Base-by-base conservation (phyloP, 2,888 invertebrate species). In the Stramonita haemastoma region DNA sequence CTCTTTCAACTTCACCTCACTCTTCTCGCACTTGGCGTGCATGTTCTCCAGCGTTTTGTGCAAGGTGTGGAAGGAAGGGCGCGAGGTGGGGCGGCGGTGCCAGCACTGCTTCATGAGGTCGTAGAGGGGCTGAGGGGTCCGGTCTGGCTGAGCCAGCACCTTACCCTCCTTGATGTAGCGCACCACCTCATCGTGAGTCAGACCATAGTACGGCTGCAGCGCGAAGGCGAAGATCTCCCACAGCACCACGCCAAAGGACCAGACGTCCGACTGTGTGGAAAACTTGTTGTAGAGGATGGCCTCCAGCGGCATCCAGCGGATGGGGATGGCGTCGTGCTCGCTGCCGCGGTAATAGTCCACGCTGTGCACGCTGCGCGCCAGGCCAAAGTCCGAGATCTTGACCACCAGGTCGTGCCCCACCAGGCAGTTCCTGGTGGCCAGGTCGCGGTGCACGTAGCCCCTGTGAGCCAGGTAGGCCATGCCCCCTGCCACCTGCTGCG, bases 151-250 rank as follows among this genome's bases (percentile, higher is more conserved):
- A 86, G 97, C 97, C 87, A 99, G 97, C 84, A 98, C 97, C 96
- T 98, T 98, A 22, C 99, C 99, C 93, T 98, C 98, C 96, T 99
- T 98, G 89, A 99, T 97, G 96, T 98, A 99, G 95, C 98, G 98
- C 26, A 99, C 98, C 66, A 99, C 99, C 96, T 99, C 99, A 96
- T 99, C 99, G 95, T 99, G 99, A 22, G 98, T 98, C 98, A 99
- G 98, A 11, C 99, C 99, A 96, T 98, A 99, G 95, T 99, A 99
- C 17, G 99, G 99, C 96, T 99, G 99, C 91, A 99, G 97, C 46
- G 99, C 99, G 96, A 98, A 99, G 86, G 98, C 98, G 96, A 99
- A 99, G 95, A 99, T 98, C 96, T 99, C 99, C 99, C 99, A 99
- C 83, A 99, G 96, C 95, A 98, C 98, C 32, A 99, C 98, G 88